phyloP scores from a whole-genome alignment of 2,888 invertebrate genomes.

The Dromius quadrimaculatus region DNA sequence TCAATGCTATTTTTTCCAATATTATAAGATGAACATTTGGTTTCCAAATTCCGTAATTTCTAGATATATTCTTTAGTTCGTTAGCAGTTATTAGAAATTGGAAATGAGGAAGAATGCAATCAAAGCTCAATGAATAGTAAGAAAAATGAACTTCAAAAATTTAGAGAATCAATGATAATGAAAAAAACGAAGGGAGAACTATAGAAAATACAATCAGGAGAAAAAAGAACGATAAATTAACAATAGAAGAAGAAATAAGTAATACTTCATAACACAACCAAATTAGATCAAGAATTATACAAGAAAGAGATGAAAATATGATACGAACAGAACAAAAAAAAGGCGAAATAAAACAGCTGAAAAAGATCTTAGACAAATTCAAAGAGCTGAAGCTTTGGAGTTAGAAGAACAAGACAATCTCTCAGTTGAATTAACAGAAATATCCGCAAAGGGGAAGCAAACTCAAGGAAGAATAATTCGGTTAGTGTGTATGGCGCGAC shows the following conservation, averaged over 20 bases:
- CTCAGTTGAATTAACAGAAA: slow-evolving; percentile 58
- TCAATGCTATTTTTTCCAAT: slow-evolving; percentile 57
- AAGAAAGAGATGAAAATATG: slow-evolving; percentile 64
- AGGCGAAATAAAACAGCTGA: slow-evolving; percentile 66
- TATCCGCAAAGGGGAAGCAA: slow-evolving; percentile 59
- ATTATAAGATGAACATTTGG: slow-evolving; percentile 60
- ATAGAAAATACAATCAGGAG: slow-evolving; percentile 61
- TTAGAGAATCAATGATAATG: slow-evolving; percentile 28
- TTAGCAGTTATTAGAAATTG: slow-evolving; percentile 43
- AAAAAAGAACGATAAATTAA: slow-evolving; percentile 64
- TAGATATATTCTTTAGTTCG: no score
- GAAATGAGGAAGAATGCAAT: slow-evolving; percentile 45
- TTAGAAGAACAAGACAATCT: slow-evolving; percentile 62
- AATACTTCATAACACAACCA: slow-evolving; percentile 61
- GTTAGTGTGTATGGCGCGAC: slow-evolving; percentile 79
- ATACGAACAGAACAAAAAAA: slow-evolving; percentile 63
- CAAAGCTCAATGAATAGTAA: slow-evolving; percentile 8
- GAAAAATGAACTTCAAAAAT: slow-evolving; percentile 24
- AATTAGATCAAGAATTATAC: slow-evolving; percentile 60
- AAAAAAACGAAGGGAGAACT: slow-evolving; percentile 66
- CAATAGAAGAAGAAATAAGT: slow-evolving; percentile 65
- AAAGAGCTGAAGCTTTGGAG: slow-evolving; percentile 61
- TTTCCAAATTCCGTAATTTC: slow-evolving; percentile 59
- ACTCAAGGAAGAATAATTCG: slow-evolving; percentile 69
- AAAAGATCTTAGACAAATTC: slow-evolving; percentile 65